A percentile compares a stretch with the other conserved stretches of the same genome.
phyloP scores from a whole-genome alignment of 2,797 vertebrate genomes.

The Scleropages formosus region DNA sequence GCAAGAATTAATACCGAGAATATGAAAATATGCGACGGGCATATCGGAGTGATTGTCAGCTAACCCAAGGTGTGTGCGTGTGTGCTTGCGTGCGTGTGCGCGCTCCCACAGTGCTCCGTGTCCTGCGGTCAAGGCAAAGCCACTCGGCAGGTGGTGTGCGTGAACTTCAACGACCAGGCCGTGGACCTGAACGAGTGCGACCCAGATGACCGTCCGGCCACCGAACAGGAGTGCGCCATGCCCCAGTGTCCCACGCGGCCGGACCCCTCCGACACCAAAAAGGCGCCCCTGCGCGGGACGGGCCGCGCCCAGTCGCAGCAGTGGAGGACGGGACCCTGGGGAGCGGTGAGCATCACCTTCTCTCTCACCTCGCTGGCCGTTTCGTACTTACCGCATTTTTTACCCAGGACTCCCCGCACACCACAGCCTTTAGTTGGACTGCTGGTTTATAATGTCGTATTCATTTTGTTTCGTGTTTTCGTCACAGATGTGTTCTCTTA shows the following conservation, averaged over 20 bases:
- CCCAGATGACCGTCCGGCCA: conserved; percentile 80
- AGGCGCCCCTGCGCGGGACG: conserved; percentile 11
- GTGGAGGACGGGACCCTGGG: conserved; percentile 97
- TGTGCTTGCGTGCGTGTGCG: conserved; percentile 20
- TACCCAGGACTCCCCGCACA: not conserved
- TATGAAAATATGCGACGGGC: not conserved
- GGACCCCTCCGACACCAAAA: not conserved
- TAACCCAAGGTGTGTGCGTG: conserved; percentile 19
- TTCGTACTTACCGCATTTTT: not conserved
- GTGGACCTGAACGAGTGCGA: conserved; percentile 85
- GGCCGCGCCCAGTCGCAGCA: conserved; percentile 76
- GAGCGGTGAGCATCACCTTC: conserved; percentile 79
- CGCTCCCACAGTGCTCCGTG: conserved; percentile 82
- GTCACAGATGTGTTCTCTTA: too few species aligned
- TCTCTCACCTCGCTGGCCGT: not conserved
- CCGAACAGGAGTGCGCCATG: conserved; percentile 89
- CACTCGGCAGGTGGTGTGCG: conserved; percentile 84
- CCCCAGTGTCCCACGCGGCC: conserved; percentile 80
- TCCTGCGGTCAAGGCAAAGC: conserved; percentile 92
- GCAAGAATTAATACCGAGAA: too few species aligned
- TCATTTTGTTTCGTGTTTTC: too few species aligned
- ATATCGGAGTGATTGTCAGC: not conserved
- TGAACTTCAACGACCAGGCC: conserved; percentile 87
- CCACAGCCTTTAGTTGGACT: not conserved
- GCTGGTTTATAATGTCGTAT: too few species aligned